Percentiles rank a stretch among this genome's conserved stretches.
Conservation (phyloP, 2,888 invertebrate genomes). For the Coleophora deauratella region DNA sequence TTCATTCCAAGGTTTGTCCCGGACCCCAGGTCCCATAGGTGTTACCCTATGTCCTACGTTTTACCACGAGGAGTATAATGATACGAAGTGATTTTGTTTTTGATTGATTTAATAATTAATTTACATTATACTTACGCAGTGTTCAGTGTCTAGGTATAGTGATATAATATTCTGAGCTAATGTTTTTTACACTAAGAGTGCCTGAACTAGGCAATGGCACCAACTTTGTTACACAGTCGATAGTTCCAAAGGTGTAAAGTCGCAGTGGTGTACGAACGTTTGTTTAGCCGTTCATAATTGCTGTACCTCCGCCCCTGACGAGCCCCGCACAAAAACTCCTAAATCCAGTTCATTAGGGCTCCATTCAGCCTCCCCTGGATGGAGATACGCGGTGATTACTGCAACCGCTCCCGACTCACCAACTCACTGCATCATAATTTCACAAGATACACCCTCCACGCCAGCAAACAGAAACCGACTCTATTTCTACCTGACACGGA, state of each 20-base stretch:
- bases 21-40: no score
- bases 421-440: conserved; percentile 75
- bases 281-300: conserved; percentile 70
- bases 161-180: no score
- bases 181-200: no score
- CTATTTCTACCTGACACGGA: conserved; percentile 44
- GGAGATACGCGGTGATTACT: conserved; percentile 75
- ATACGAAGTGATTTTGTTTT: no score
- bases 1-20: no score
- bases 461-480: conserved; percentile 41
- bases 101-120: no score
- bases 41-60: no score
- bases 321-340: conserved; percentile 72
- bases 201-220: no score
- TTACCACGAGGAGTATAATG: no score
- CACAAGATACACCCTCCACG: conserved; percentile 64
- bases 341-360: conserved; percentile 75
- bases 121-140: no score
- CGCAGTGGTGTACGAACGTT: conserved; percentile 26
- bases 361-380: conserved; percentile 73
- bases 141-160: no score
- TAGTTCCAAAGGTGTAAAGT: conserved; percentile 5
- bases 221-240: conserved; percentile 35
- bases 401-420: conserved; percentile 75
- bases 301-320: conserved; percentile 66